Percentiles rank a stretch among this genome's conserved stretches.
Evolutionary conservation across 2,888 invertebrate genomes (phyloP).

Genomic region (Tetragnatha montana): DNA sequence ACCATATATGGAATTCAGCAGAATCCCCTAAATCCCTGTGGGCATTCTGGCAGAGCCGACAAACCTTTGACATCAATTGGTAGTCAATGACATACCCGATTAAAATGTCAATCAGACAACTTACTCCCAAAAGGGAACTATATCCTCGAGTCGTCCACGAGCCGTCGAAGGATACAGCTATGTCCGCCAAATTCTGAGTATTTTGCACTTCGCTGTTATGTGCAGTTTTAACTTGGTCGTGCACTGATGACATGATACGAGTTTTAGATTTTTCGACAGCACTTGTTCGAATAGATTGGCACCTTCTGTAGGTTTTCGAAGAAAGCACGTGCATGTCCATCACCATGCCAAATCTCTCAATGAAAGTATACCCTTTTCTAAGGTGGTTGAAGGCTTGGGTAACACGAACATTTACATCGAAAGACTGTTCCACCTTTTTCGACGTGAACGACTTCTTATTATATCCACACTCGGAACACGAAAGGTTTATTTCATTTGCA

Average conservation of each 20-base stretch:
- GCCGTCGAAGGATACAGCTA: slow-evolving; percentile 19
- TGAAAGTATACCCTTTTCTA: not conserved
- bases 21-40: not conserved
- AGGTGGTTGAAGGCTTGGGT: not conserved
- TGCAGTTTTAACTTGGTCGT: too few relatives aligned
- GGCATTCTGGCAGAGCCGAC: not conserved
- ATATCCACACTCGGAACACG: not conserved
- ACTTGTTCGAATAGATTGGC: too few relatives aligned
- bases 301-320: not conserved
- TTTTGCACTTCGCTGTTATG: too few relatives aligned
- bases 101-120: slow-evolving; percentile 11
- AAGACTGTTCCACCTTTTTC: not conserved
- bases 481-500: not conserved
- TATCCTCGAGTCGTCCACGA: slow-evolving; percentile 5
- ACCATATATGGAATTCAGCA: slow-evolving; percentile 7
- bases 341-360: not conserved
- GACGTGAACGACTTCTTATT: not conserved
- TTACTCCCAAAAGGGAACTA: slow-evolving; percentile 1
- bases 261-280: too few relatives aligned
- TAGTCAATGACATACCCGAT: slow-evolving; percentile 7
- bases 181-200: too few relatives aligned
- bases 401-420: slow-evolving; percentile 3
- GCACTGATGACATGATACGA: too few relatives aligned
- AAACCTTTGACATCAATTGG: slow-evolving; percentile 6
- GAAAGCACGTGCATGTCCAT: not conserved